Evolutionary conservation across 1,140 invertebrate species (phyloP), one percentile per base, ranked within the genome.

Genomic region (Popillia japonica): DNA sequence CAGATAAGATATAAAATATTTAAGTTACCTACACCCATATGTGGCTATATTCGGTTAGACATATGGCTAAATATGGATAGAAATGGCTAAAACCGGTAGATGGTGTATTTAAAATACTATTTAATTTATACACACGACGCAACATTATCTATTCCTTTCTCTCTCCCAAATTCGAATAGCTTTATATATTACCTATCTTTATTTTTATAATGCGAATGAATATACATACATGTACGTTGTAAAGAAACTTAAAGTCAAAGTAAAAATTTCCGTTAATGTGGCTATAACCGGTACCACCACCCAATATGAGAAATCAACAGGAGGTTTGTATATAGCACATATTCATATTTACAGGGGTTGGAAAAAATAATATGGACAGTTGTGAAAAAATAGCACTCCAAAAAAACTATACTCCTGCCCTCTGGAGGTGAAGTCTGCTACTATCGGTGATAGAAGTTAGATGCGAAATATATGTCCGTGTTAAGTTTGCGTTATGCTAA

Each of bases 81-180:
- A n/a, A 48, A 48, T 48, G 44, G n/a, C 44, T 48, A 48, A 48
- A 48, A 48, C 44, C 44, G 44, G 6, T 48, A 48, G n/a, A 48
- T 48, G n/a, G 44, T 17, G 44, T 48, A 48, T 48, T 48, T 48
- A 48, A 48, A 48, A 17, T 48, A 48, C 44, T 48, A 48, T 48
- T 48, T 48, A 48, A 48, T 48, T 10, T 14, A 48, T 48, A 48
- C n/a, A 48, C 44, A 48, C 44, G n/a, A 2, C 44, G 10, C 44
- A 48, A 48, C 44, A 48, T 48, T 48, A 48, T 48, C 44, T 48
- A 48, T 48, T 48, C 44, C 27, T 34, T 34, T 34, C 27, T 48
- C 44, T 68, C 23, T 22, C 64, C 64, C 23, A 20, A 22, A 68
- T 68, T 68, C 20, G 20, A 68, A 68, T 27, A 14, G 20, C 10